phyloP scores from a whole-genome alignment of 2,888 invertebrate genomes.

The Erebia palarica region DNA sequence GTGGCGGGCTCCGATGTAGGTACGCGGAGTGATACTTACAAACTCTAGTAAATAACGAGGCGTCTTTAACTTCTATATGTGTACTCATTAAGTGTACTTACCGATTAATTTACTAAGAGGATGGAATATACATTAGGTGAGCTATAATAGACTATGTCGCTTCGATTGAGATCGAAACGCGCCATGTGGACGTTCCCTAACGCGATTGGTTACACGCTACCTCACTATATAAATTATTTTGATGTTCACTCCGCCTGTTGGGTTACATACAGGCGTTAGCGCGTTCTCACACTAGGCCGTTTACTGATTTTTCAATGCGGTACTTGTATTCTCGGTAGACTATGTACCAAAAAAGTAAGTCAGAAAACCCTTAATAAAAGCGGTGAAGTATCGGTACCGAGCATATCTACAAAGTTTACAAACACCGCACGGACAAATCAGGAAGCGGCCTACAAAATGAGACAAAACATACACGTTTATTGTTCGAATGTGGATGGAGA shows the following conservation, averaged over 20 bases:
- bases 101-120: slow-evolving; percentile 74
- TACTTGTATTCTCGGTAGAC: too few relatives aligned
- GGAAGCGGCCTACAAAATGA: slow-evolving; percentile 13
- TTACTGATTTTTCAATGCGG: too few relatives aligned
- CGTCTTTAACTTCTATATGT: slow-evolving; percentile 63
- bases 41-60: slow-evolving; percentile 72
- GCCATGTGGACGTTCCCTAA: slow-evolving; percentile 61
- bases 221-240: slow-evolving; percentile 52
- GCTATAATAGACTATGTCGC: slow-evolving; percentile 57
- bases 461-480: slow-evolving; percentile 54
- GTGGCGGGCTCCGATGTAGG: slow-evolving; percentile 63
- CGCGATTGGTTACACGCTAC: slow-evolving; percentile 56
- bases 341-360: too few relatives aligned
- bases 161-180: slow-evolving; percentile 50
- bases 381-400: too few relatives aligned
- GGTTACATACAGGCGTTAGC: slow-evolving; percentile 50
- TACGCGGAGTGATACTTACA: slow-evolving; percentile 65
- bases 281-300: slow-evolving; percentile 44
- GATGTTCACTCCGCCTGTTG: slow-evolving; percentile 49
- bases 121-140: slow-evolving; percentile 82
- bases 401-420: too few relatives aligned
- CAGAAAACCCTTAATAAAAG: too few relatives aligned
- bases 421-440: too few relatives aligned
- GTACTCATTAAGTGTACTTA: slow-evolving; percentile 78
- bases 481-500: slow-evolving; percentile 80